Evolutionary conservation across 2,113 vertebrate species (phyloP), one percentile per base, ranked within the genome.

Genomic region (Spea bombifrons): DNA sequence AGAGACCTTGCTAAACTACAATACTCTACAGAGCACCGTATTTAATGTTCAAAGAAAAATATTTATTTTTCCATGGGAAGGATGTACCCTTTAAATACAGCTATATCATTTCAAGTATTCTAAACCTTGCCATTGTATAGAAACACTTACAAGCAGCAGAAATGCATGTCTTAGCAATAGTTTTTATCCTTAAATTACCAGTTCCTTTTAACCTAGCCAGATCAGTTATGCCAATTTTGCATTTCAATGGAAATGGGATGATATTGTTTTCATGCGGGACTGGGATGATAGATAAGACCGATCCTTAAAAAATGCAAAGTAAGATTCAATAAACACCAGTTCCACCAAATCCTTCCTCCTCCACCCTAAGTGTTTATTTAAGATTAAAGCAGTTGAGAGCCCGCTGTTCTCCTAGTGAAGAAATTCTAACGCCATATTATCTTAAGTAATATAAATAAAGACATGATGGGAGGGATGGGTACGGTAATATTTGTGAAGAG

Each of bases 371-470:
- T 65, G 77, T 73, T 79, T 59, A 57, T 48, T 43, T 48, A 79
- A 72, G 69, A 72, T 78, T 50, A 50, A 78, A 44, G 16, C 49
- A 16, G 61, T 43, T 48, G 15, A 53, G 12, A 66, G 43, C n/a
- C 48, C 64, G 73, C 8, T 57, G 65, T 73, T 73, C 70, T 73
- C 46, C 12, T 43, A 65, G 48, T 48, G 61, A 73, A 79, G 57
- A 65, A 71, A 64, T 15, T 46, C 44, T 68, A 12, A 47, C 61
- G 66, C 70, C 53, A 15, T 73, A 73, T 79, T 79, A 73, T 73
- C 63, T 66, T 43, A 73, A 72, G 77, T 66, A 73, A 79, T 73
- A 48, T 49, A 79, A 79, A 79, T 79, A 79, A 73, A 73, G 63
- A 64, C 4, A 70, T 30, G 44, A 43, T 53, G 43, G 70, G 70